Conservation (phyloP, 2,797 vertebrate genomes). For the Pseudomugil gertrudae region DNA sequence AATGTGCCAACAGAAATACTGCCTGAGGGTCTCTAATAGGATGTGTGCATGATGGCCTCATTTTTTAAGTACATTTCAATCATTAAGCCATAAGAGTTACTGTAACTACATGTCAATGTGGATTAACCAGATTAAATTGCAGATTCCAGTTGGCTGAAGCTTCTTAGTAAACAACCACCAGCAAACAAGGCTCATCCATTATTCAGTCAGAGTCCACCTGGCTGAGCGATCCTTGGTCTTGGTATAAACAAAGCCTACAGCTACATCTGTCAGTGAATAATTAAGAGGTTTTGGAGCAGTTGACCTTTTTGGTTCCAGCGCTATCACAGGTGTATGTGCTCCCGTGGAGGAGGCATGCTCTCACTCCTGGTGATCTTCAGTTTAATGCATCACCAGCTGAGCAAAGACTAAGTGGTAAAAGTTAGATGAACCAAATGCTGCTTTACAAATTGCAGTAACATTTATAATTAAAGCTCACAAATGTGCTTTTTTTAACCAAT, state of each 20-base stretch:
- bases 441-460: background rate
- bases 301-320: slow-evolving; percentile 16
- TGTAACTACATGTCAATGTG: slow-evolving; percentile 56
- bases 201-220: slow-evolving; percentile 58
- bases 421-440: too few relatives aligned
- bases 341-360: background rate
- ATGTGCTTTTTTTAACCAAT: background rate
- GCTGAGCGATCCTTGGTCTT: slow-evolving; percentile 40
- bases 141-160: slow-evolving; percentile 30
- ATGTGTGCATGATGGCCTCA: slow-evolving; percentile 31
- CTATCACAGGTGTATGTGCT: slow-evolving; percentile 1
- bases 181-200: slow-evolving; percentile 64
- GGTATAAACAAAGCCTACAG: slow-evolving; percentile 57
- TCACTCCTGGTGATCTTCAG: background rate
- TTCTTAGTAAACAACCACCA: slow-evolving; percentile 48
- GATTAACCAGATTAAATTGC: slow-evolving; percentile 58
- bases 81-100: slow-evolving; percentile 51
- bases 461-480: background rate
- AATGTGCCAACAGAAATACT: slow-evolving; percentile 23
- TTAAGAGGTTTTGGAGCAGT: slow-evolving; percentile 38
- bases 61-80: slow-evolving; percentile 51
- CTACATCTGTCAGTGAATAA: slow-evolving; percentile 60
- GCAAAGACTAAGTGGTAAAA: background rate
- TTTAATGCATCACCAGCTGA: background rate
- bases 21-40: slow-evolving; percentile 19